Percentiles rank a stretch among this genome's conserved stretches.
phyloP scores from a whole-genome alignment of 2,797 vertebrate species.

The Tachyglossus aculeatus region DNA sequence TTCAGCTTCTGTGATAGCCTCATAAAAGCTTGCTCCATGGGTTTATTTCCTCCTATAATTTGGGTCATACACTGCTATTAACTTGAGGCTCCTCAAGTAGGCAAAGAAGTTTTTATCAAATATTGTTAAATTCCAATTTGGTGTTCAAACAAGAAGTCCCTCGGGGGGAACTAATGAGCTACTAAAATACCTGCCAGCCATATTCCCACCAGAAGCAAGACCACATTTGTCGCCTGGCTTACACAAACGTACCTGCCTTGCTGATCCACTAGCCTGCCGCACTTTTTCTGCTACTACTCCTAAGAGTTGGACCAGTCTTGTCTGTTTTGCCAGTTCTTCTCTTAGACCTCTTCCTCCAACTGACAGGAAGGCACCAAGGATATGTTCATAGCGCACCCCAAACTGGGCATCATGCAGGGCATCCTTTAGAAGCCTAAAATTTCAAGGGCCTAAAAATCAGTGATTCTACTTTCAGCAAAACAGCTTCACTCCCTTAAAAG shows the following conservation, averaged over 20 bases:
- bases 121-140: too few relatives aligned
- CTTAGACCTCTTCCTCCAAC: conserved; percentile 87
- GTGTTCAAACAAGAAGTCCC: too few relatives aligned
- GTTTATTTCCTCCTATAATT: too few relatives aligned
- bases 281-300: conserved; percentile 94
- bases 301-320: conserved; percentile 87
- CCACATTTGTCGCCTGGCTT: too few relatives aligned
- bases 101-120: too few relatives aligned
- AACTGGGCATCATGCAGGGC: conserved; percentile 88
- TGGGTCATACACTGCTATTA: too few relatives aligned
- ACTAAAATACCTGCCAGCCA: too few relatives aligned
- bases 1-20: too few relatives aligned
- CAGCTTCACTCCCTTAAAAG: not conserved
- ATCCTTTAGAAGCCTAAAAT: conserved; percentile 91
- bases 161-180: too few relatives aligned
- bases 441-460: conserved; percentile 43
- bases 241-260: conserved; percentile 83
- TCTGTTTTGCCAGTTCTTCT: conserved; percentile 90
- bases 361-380: conserved; percentile 91
- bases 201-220: too few relatives aligned
- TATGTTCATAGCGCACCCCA: conserved; percentile 85
- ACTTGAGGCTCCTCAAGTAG: too few relatives aligned
- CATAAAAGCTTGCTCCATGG: too few relatives aligned
- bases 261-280: conserved; percentile 86
- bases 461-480: not conserved